Conservation (phyloP, 2,113 vertebrate genomes). For the Daphoenositta chrysoptera region DNA sequence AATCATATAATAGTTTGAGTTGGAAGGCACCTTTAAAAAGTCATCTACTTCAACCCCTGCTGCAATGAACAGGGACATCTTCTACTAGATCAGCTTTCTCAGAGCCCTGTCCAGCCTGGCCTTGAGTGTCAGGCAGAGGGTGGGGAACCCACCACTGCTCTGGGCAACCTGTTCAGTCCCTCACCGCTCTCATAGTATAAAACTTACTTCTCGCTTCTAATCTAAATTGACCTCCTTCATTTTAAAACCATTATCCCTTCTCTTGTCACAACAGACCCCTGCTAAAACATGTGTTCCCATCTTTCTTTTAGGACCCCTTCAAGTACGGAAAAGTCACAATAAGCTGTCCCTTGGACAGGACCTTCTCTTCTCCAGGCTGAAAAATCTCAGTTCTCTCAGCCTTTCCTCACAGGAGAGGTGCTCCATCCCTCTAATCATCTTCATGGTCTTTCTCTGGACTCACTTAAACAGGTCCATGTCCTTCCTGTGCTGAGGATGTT, state of each 20-base stretch:
- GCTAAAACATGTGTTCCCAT: background rate
- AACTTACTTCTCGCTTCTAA: background rate
- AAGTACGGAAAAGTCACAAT: background rate
- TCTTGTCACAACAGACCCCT: background rate
- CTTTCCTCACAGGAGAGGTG: background rate
- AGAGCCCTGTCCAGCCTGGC: background rate
- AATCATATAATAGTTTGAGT: background rate
- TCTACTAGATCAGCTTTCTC: background rate
- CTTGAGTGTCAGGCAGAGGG: background rate
- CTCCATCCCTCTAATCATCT: background rate
- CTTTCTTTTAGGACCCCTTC: background rate
- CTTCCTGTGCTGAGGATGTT: background rate
- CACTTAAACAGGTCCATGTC: too few relatives aligned
- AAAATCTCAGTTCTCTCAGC: background rate
- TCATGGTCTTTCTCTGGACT: background rate
- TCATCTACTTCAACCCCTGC: background rate
- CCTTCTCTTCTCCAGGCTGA: background rate
- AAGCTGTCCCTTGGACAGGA: background rate
- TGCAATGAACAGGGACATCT: background rate
- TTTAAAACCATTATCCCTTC: background rate
- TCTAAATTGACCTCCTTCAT: background rate
- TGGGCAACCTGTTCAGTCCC: rapidly evolving
- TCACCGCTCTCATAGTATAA: background rate
- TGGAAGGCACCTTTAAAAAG: background rate
- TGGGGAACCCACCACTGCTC: background rate